Percentiles rank a stretch among this genome's conserved stretches.
Evolutionary conservation across 2,113 vertebrate species (phyloP).

Genomic region (Labrus mixtus): DNA sequence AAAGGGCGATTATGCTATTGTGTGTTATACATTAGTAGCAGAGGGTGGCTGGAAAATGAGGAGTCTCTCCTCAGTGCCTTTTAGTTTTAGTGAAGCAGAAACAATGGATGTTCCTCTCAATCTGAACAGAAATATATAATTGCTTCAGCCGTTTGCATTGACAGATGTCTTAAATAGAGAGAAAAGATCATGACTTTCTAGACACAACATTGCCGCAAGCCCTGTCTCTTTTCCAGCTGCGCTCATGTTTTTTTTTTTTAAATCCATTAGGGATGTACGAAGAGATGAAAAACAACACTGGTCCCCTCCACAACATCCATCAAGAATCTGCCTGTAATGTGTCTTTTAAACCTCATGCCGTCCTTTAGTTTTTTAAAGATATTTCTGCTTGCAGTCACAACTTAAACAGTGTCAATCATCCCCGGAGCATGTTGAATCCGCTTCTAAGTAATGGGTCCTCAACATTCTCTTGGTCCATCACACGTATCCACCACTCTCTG

Average conservation of each 20-base stretch:
- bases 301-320: background rate
- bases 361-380: background rate
- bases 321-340: background rate
- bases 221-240: background rate
- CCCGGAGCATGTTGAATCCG: background rate
- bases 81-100: background rate
- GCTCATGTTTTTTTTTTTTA: background rate
- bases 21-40: background rate
- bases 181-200: background rate
- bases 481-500: background rate
- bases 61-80: background rate
- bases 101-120: background rate
- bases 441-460: background rate
- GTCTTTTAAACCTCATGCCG: background rate
- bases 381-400: background rate
- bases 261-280: background rate
- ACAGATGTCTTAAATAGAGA: background rate
- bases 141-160: background rate
- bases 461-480: background rate
- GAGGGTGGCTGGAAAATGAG: conserved; percentile 1
- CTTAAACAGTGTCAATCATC: background rate
- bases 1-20: conserved; percentile 5
- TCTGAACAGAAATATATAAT: background rate
- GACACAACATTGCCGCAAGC: background rate
- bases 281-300: background rate